Evolutionary conservation across 1,140 invertebrate genomes (phyloP), one percentile per base, ranked within the genome.

Genomic region (Camponotus pennsylvanicus): DNA sequence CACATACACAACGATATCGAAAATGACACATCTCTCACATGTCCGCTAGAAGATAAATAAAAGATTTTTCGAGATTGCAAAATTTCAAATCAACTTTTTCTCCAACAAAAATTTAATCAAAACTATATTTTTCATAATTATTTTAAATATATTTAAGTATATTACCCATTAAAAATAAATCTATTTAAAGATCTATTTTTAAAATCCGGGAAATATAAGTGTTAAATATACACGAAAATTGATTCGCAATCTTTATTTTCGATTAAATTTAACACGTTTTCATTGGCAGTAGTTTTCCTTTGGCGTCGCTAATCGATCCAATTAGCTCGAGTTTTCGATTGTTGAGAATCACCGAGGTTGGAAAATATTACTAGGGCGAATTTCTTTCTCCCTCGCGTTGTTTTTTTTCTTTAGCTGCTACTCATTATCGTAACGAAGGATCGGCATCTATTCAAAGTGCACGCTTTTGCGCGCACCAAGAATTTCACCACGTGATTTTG

Each of bases 401-500:
- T 21, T 8, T 52, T 27, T 27, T 21, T 70, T 55, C 66, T 67
- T 84, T 45, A 57, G 61, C 42, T 49, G 55, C 52, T 49, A 49
- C 45, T 73, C 57, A 63, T 59, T 79, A 82, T 66, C 69, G 27
- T 70, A 21, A 32, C 55, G 34, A 4, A 69, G 40, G 40, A 71
- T 83, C 59, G n/a, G 45, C 49, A 55, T 59, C 86, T 66, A 89
- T 89, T 89, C 87, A 40, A 75, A 83, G 57, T 63, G 88, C 84
- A 79, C 64, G 80, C 59, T 85, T 83, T 84, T 76, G 64, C 85
- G 88, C 85, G 85, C 88, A 85, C 27, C 71, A 89, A 88, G 84
- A 89, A 86, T 89, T 83, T 89, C 71, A 86, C 88, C 84, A 86
- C 75, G 85, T 89, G 64, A 55, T 90, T 67, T 69, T 55, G 45